A percentile compares a stretch with the other conserved stretches of the same genome.
These are phyloP conservation scores for Idaea biselata DNA, from an alignment of 2,888 invertebrate species.

Conservation along the genomic window DNA sequence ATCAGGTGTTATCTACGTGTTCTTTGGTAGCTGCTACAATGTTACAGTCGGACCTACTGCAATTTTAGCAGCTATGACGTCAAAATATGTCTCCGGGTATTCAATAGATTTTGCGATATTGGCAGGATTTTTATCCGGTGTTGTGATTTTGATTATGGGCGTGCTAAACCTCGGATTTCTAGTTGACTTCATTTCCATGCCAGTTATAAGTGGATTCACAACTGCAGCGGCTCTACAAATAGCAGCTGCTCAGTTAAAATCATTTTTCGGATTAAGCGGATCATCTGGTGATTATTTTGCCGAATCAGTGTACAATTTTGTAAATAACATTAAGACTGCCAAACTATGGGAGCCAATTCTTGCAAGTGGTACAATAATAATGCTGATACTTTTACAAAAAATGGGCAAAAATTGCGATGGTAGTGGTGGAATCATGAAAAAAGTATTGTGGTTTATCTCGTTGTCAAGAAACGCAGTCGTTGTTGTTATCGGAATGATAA, in stretches of 20 bases:
- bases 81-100: conserved; percentile 82
- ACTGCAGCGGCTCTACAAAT: conserved; percentile 93
- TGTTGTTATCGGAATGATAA: conserved; percentile 85
- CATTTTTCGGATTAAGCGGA: conserved; percentile 83
- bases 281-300: conserved; percentile 84
- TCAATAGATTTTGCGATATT: conserved; percentile 87
- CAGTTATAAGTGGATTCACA: conserved; percentile 92
- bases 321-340: conserved; percentile 80
- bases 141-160: conserved; percentile 85
- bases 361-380: conserved; percentile 82
- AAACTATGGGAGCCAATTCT: conserved; percentile 84
- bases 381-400: conserved; percentile 83
- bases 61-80: conserved; percentile 91
- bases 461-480: conserved; percentile 90
- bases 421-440: conserved; percentile 65
- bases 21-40: conserved; percentile 92
- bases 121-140: conserved; percentile 86
- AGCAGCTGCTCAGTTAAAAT: conserved; percentile 89
- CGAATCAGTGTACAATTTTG: conserved; percentile 81
- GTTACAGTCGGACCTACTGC: conserved; percentile 92
- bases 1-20: conserved; percentile 93
- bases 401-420: conserved; percentile 78
- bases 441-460: conserved; percentile 82
- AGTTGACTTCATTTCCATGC: conserved; percentile 91
- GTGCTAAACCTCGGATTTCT: conserved; percentile 89